Base-by-base conservation (phyloP, 2,797 vertebrate genomes). In the Gymnodraco acuticeps region DNA sequence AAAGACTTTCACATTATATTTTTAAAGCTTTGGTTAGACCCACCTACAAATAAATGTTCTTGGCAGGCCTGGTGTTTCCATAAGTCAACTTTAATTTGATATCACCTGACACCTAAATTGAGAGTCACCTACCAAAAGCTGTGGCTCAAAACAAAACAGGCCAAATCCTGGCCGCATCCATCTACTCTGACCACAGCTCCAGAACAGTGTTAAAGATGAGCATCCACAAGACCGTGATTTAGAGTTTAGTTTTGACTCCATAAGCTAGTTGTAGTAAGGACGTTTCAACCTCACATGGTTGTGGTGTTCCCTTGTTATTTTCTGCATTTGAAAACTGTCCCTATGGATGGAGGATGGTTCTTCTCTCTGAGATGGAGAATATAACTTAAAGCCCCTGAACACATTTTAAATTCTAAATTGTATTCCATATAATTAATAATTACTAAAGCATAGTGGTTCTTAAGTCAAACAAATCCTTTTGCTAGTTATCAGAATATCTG, bases 61-160 rank as follows among this genome's bases (percentile, higher is more conserved):
- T 42, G 27, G 54, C 75, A 52, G 33, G 31, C 68, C 47, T 27
- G 5, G 19, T 7, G 45, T 85, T 74, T 73, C 74, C 83, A 88
- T 89, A 86, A 89, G 62, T 92, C 88, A 86, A 70, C 42, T 75
- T 86, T 91, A 90, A 92, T 92, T 83, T 61, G 77, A 76, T 78
- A 75, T 88, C 88, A 89, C 84, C 86, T 82, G 90, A 92, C 91
- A 91, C 77, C 69, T 87, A 83, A 90, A 91, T 91, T 91, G 83
- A 81, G 77, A 1, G 64, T 77, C 73, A 84, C 82, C 83, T 74
- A 89, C 77, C 72, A 81, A 77, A 79, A 79, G 51, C 42, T 46
- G 65, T 45, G 33, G 10, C 50, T 77, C 55, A 52, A 87, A 89
- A 78, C 74, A 79, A 91, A 89, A 88, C 76, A 83, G 78, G 73